Percentiles rank a stretch among this genome's conserved stretches.
Conservation (phyloP, 2,888 invertebrate species). For the Protodeltote pygarga region DNA sequence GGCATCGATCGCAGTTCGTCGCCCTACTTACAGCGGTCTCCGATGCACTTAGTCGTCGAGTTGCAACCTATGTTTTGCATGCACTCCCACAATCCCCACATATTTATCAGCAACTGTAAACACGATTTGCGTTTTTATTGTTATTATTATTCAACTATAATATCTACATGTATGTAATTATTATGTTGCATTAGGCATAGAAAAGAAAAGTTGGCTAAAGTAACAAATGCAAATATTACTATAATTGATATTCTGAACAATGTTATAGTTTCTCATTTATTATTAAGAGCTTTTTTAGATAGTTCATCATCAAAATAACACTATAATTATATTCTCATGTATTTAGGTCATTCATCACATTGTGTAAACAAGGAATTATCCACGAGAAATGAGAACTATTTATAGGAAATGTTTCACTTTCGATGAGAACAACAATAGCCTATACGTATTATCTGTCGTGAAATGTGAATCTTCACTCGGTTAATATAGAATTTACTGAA, state of each 20-base stretch:
- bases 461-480: conserved; percentile 39
- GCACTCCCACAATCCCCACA: conserved; percentile 29
- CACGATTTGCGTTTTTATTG: conserved; percentile 31
- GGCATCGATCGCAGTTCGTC: conserved; percentile 86
- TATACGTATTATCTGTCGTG: conserved; percentile 28
- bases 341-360: conserved; percentile 41
- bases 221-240: too few species aligned
- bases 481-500: conserved; percentile 63
- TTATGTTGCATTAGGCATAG: too few species aligned
- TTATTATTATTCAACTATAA: conserved; percentile 7
- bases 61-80: conserved; percentile 71
- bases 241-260: too few species aligned
- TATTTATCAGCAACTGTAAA: conserved; percentile 39
- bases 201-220: too few species aligned
- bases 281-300: too few species aligned
- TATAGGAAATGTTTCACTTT: conserved; percentile 38
- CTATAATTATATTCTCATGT: conserved; percentile 27
- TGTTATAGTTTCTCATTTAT: too few species aligned
- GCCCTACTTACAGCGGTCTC: conserved; percentile 82
- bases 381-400: conserved; percentile 39
- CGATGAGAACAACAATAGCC: conserved; percentile 38
- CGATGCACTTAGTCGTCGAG: conserved; percentile 77
- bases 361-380: conserved; percentile 38
- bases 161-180: too few species aligned
- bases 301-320: too few species aligned